phyloP scores from a whole-genome alignment of 2,113 vertebrate genomes.

The Proterorhinus semilunaris region DNA sequence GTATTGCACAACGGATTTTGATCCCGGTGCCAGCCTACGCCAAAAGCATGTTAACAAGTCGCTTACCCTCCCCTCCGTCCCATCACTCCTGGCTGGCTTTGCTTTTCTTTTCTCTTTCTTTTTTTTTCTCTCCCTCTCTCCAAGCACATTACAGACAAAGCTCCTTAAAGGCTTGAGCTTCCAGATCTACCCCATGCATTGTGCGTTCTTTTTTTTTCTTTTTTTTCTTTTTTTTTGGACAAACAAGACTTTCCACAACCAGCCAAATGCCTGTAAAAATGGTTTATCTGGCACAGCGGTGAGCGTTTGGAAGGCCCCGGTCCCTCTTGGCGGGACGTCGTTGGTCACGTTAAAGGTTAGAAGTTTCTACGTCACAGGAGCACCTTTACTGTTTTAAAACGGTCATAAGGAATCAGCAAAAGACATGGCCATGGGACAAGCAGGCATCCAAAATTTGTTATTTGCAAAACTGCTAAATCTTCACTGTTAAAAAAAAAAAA shows the following conservation, averaged over 20 bases:
- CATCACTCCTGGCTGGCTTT: slow-evolving; percentile 1
- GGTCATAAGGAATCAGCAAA: too few species aligned
- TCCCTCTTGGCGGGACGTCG: too few species aligned
- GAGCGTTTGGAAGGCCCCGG: not conserved
- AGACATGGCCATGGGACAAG: too few species aligned
- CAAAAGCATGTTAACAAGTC: slow-evolving; percentile 65
- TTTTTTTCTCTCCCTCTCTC: too few species aligned
- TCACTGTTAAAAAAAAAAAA: not conserved
- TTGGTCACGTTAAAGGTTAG: too few species aligned
- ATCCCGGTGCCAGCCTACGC: slow-evolving; percentile 57
- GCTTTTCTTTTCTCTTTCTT: too few species aligned
- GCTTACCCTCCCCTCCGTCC: slow-evolving; percentile 13
- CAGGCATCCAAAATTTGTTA: not conserved
- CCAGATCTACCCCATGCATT: slow-evolving; percentile 10
- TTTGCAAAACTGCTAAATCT: not conserved
- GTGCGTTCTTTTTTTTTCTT: slow-evolving; percentile 30
- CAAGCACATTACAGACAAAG: slow-evolving; percentile 71
- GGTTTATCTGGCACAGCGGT: not conserved
- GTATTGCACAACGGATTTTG: slow-evolving; percentile 47
- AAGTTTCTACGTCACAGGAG: too few species aligned
- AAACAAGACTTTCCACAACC: slow-evolving; percentile 17
- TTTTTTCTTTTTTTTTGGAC: slow-evolving; percentile 13
- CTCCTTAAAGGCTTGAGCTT: slow-evolving; percentile 67
- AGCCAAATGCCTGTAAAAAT: slow-evolving; percentile 2
- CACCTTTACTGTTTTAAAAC: too few species aligned